phyloP scores from a whole-genome alignment of 2,113 vertebrate species.

The Sapajus apella region DNA sequence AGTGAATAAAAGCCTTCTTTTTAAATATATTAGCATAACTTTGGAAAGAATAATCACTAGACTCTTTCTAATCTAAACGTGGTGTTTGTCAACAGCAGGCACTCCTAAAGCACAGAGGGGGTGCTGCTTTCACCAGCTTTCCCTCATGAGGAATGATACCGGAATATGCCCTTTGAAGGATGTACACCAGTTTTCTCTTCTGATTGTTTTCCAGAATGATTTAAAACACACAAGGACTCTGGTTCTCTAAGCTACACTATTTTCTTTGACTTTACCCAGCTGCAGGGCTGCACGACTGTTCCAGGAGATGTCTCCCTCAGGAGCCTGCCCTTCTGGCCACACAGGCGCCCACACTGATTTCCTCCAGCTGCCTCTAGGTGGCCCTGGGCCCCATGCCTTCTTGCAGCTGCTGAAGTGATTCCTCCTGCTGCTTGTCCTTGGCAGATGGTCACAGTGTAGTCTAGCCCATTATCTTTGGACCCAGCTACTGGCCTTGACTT shows the following conservation, averaged over 20 bases:
- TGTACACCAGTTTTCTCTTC: background rate
- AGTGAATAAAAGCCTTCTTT: background rate
- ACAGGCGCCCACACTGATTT: background rate
- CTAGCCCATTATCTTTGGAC: slow-evolving; percentile 10
- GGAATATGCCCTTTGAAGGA: background rate
- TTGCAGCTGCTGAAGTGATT: background rate
- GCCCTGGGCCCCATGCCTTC: background rate
- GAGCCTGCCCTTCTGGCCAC: background rate
- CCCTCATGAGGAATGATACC: background rate
- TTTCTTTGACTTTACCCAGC: background rate
- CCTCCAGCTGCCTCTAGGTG: slow-evolving; percentile 13
- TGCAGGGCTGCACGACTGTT: background rate
- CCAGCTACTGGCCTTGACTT: background rate
- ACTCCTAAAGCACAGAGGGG: background rate
- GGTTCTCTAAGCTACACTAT: background rate
- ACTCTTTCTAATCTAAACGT: background rate
- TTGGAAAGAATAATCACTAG: background rate
- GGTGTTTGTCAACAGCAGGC: background rate
- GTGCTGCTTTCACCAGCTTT: background rate
- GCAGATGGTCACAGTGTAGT: background rate
- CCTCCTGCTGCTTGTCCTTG: background rate
- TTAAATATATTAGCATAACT: background rate
- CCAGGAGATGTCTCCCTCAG: background rate
- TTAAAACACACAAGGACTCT: background rate
- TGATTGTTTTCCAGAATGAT: background rate